A percentile compares a stretch with the other conserved stretches of the same genome.
phyloP scores from a whole-genome alignment of 2,113 vertebrate genomes.

The Heterocephalus glaber region DNA sequence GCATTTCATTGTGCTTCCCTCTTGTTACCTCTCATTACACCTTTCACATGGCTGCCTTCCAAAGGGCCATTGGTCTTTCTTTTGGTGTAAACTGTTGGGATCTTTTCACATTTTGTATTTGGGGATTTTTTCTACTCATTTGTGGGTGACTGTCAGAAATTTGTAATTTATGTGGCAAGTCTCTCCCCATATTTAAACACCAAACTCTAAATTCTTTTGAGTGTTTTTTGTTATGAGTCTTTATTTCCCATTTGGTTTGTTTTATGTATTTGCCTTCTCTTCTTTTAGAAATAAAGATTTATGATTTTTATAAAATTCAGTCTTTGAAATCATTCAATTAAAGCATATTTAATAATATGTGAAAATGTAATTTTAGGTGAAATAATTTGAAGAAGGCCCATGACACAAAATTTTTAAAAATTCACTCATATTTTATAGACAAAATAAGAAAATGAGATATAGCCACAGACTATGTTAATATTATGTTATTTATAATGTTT shows the following conservation, averaged over 20 bases:
- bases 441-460: neutral
- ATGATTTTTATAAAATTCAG: neutral
- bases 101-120: neutral
- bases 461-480: neutral
- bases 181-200: neutral
- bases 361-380: neutral
- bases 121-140: neutral
- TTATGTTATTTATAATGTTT: neutral
- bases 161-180: neutral
- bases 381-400: neutral
- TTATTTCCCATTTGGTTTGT: constrained; percentile 25
- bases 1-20: neutral
- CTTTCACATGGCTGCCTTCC: neutral
- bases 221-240: neutral
- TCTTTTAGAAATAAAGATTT: neutral
- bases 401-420: neutral
- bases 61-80: neutral
- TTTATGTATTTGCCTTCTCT: neutral
- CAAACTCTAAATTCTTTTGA: neutral
- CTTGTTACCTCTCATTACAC: neutral
- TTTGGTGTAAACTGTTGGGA: neutral
- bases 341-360: constrained; percentile 25
- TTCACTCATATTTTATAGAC: constrained; percentile 11
- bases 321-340: neutral
- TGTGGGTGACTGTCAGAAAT: neutral